Conservation (phyloP, 2,888 invertebrate genomes). For the Notodromas monacha region DNA sequence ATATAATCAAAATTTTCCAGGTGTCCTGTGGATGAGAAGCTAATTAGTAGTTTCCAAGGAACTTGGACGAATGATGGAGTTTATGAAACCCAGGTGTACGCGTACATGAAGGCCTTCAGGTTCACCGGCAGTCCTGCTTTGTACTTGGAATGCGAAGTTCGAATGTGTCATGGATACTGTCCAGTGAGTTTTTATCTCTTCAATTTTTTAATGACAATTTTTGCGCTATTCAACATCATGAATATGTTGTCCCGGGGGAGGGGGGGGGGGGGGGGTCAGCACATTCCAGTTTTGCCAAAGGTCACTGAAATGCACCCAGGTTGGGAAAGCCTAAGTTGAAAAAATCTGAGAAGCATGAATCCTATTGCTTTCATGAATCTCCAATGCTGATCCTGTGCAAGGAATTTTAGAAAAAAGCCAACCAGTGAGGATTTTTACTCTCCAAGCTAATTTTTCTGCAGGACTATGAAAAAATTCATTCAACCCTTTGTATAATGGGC, state of each 20-base stretch:
- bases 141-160: constrained; percentile 71
- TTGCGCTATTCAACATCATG: background rate
- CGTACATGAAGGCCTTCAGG: constrained; percentile 73
- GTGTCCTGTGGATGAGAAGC: constrained; percentile 66
- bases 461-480: too few species aligned
- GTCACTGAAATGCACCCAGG: too few species aligned
- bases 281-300: too few species aligned
- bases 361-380: too few species aligned
- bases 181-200: constrained; percentile 24
- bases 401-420: too few species aligned
- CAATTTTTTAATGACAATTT: constrained; percentile 7
- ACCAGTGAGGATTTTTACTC: too few species aligned
- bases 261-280: too few species aligned
- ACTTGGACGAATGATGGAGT: constrained; percentile 60
- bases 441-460: too few species aligned
- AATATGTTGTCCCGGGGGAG: too few species aligned
- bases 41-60: constrained; percentile 64
- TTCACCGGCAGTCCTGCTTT: constrained; percentile 75
- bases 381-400: too few species aligned
- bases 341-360: background rate
- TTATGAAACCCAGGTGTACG: constrained; percentile 70
- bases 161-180: constrained; percentile 80
- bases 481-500: too few species aligned
- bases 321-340: background rate
- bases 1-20: too few species aligned